Evolutionary conservation across 2,888 invertebrate genomes (phyloP), one percentile per base, ranked within the genome.

Genomic region (Andrena chrysosceles): DNA sequence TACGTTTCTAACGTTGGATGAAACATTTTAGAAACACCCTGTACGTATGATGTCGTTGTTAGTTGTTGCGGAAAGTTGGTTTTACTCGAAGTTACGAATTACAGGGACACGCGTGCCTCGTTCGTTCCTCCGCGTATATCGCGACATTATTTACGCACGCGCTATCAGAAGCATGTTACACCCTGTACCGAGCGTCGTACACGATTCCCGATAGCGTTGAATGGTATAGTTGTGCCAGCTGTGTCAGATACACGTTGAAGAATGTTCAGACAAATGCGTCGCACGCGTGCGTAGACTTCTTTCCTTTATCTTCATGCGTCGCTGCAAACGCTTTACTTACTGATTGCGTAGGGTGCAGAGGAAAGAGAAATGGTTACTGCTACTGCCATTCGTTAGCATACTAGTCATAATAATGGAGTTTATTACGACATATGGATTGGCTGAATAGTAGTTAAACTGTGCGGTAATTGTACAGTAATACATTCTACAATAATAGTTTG

Each of bases 21-120:
- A 13, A 13, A 42, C 3, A 42, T 42, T 42, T 42, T 13, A 3
- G 42, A 13, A 42, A 42, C 42, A 13, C 42, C 42, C 13, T 13
- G 42, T 42, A 42, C 13, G 42, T 42, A 42, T 76, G 70, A 52
- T 26, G 26, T 56, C 63, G 62, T 67, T 66, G 63, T 48, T 26
- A 33, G 48, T 66, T 49, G 16, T 60, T 52, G 48, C 13, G 16
- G 35, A 48, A 49, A n/a, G 62, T 52, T 26, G 64, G 23, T 66
- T 72, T 71, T 64, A 66, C 64, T 74, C 67, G 63, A 66, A 79
- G 72, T 84, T 79, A 84, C 84, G 84, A 86, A 77, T 86, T 67
- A n/a, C 48, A 3, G 16, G 63, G 42, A 71, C 52, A 56, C 80
- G 31, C 62, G 67, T 59, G 26, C 60, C 6, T 1, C 42, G 42